Percentiles rank a stretch among this genome's conserved stretches.
These are phyloP conservation scores for Andrena chrysosceles DNA, from an alignment of 2,888 invertebrate genomes.

Conservation along the genomic window DNA sequence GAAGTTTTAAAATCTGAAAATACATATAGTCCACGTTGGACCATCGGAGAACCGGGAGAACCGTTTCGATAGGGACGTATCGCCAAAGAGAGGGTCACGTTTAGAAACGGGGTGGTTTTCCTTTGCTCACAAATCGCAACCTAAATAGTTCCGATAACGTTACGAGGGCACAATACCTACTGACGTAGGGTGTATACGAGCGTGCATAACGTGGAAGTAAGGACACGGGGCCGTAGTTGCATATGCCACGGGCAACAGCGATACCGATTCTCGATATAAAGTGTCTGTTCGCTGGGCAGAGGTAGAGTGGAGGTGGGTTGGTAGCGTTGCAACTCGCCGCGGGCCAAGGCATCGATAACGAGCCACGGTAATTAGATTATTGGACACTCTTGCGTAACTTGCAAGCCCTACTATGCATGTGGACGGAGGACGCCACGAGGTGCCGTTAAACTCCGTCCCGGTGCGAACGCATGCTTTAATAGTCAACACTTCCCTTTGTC, in stretches of 20 bases:
- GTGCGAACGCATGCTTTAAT: slow-evolving; percentile 44
- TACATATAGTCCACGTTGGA: background rate
- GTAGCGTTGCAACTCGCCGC: slow-evolving; percentile 13
- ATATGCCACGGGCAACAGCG: background rate
- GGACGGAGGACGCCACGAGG: slow-evolving; percentile 20
- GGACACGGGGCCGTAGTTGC: background rate
- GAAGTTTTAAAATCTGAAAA: background rate
- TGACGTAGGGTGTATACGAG: too few species aligned
- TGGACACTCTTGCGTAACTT: slow-evolving; percentile 51
- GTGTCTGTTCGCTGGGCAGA: background rate
- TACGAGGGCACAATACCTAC: background rate
- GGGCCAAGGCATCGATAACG: slow-evolving; percentile 50
- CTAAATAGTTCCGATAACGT: background rate
- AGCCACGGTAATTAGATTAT: slow-evolving; percentile 56
- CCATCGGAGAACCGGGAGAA: background rate
- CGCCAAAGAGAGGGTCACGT: slow-evolving; percentile 5
- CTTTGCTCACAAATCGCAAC: background rate
- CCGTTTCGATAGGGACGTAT: background rate
- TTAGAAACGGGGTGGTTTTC: background rate
- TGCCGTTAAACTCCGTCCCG: slow-evolving; percentile 44
- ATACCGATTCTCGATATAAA: slow-evolving; percentile 26
- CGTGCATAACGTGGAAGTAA: background rate
- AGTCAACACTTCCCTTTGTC: slow-evolving; percentile 58
- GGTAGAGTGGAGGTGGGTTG: background rate
- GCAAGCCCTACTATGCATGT: slow-evolving; percentile 33